Percentiles rank a stretch among this genome's conserved stretches.
Evolutionary conservation across 2,113 vertebrate species (phyloP).

Genomic region (Herpailurus yagouaroundi): DNA sequence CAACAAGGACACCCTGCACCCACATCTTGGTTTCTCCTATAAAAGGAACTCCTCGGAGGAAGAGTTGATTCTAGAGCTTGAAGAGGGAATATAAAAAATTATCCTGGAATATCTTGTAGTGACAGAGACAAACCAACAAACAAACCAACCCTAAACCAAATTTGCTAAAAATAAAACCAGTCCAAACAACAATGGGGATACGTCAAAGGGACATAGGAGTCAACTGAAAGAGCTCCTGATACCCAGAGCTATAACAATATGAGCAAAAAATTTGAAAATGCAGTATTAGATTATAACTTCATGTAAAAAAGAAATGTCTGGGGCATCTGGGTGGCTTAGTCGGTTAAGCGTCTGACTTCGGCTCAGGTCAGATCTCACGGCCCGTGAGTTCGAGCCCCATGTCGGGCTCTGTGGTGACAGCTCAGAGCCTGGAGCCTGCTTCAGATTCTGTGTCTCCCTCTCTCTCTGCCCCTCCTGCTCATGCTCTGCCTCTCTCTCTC

Average conservation of each 20-base stretch:
- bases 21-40: not conserved
- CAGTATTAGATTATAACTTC: not conserved
- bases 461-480: too few relatives aligned
- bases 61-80: not conserved
- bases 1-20: not conserved
- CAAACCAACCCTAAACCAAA: not conserved
- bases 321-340: too few relatives aligned
- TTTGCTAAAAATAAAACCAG: not conserved
- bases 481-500: too few relatives aligned
- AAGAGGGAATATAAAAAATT: not conserved
- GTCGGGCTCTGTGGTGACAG: too few relatives aligned
- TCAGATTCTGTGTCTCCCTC: too few relatives aligned
- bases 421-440: too few relatives aligned
- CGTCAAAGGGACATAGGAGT: not conserved
- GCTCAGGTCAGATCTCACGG: too few relatives aligned
- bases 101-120: not conserved
- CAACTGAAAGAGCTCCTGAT: not conserved
- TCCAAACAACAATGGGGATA: not conserved
- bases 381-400: too few relatives aligned
- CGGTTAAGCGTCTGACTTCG: too few relatives aligned
- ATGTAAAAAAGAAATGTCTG: not conserved
- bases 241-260: not conserved
- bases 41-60: not conserved
- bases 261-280: not conserved
- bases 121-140: not conserved